phyloP scores from a whole-genome alignment of 2,113 vertebrate species.

The Spilogale gracilis region DNA sequence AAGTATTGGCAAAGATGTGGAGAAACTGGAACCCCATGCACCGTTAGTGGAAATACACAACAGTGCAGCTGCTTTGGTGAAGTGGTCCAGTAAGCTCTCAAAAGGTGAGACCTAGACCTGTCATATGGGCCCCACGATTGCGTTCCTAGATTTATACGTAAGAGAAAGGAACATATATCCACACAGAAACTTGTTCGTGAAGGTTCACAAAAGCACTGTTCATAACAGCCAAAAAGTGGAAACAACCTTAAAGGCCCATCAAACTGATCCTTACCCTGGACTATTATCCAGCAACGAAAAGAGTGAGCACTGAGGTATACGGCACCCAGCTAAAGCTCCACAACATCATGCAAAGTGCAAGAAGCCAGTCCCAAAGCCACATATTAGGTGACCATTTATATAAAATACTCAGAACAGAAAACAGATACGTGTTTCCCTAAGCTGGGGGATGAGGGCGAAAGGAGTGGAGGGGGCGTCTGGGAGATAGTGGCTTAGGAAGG shows the following conservation, averaged over 20 bases:
- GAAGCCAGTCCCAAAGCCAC: not conserved
- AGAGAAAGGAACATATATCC: not conserved
- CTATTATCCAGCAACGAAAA: not conserved
- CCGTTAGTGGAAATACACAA: not conserved
- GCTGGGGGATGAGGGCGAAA: too few species aligned
- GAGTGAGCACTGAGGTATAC: rapidly evolving
- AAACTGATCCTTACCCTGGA: not conserved
- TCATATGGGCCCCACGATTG: not conserved
- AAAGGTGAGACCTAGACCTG: not conserved
- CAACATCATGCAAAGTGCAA: not conserved
- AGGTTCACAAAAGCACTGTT: not conserved
- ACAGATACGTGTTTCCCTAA: rapidly evolving
- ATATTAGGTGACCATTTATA: too few species aligned
- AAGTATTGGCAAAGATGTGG: not conserved
- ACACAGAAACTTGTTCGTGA: not conserved
- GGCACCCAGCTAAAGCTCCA: not conserved
- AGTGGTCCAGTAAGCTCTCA: not conserved
- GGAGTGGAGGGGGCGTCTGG: not conserved
- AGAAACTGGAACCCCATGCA: not conserved
- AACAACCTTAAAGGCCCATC: not conserved
- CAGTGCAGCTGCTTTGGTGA: not conserved
- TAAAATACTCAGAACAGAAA: not conserved
- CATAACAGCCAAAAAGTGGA: not conserved
- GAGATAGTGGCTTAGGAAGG: rapidly evolving
- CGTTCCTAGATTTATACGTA: not conserved